Base-by-base conservation (phyloP, 2,113 vertebrate genomes). In the Patagioenas fasciata region DNA sequence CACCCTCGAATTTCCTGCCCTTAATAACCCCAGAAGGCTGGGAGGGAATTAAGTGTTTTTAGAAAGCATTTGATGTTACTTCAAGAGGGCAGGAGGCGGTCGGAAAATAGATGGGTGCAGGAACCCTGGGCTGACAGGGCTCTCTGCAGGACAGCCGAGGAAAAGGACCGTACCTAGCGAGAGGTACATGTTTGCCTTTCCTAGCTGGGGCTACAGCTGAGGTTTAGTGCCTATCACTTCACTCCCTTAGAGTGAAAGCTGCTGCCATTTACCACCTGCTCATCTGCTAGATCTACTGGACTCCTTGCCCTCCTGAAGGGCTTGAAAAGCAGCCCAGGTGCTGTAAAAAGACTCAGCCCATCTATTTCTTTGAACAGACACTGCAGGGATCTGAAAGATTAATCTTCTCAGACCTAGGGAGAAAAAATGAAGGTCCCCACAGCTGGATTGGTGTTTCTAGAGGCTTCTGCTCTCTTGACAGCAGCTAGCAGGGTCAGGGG, bases 1-100 rank as follows among this genome's bases (percentile, higher is more conserved):
- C 93, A 94, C 93, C 44, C 69, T 95, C 5, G 17, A 96, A 87
- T 95, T 96, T 90, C 95, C 90, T 97, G 90, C 88, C 83, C 88
- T 93, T 92, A 92, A 96, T 85, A 89, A 72, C 61, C 88, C 88
- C 88, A 96, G 88, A 40, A 96, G 91, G 95, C 82, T 95, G 82
- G 89, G 88, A 96, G 84, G 88, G 89, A 93, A 70, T 53, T 38
- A 73, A 92, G 85, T 7, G 0, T 86, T 96, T 90, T 93, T 89
- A 82, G 66, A 95, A 90, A 85, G 65, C 56, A 72, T 89, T 90
- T 91, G 66, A 62, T 47, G 58, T 34, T 82, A 70, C 60, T 97
- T 94, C 48, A 83, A 53, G 91, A 72, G 62, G 62, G 84, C 78
- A 94, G 82, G 32, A 81, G 47, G 50, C 7, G 0, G 80, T 54